Conservation (phyloP, 1,140 invertebrate genomes). For the Trichogramma pretiosum region DNA sequence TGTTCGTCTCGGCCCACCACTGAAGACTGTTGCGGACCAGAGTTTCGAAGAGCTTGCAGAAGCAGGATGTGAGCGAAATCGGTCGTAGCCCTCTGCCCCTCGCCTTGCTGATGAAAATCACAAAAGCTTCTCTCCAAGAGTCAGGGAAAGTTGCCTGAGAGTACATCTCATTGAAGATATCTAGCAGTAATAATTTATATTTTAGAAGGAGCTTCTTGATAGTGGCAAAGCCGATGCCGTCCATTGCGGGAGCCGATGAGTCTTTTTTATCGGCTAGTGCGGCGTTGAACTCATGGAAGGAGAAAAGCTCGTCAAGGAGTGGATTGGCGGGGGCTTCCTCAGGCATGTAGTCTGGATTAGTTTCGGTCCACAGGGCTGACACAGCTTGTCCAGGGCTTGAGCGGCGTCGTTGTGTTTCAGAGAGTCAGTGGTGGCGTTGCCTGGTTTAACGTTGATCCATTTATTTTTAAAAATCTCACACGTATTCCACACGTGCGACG, state of each 20-base stretch:
- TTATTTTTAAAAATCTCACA: neutral
- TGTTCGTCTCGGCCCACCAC: neutral
- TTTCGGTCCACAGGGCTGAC: neutral
- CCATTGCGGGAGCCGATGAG: neutral
- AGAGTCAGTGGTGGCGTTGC: neutral
- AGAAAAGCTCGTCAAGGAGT: neutral
- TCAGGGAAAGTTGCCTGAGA: neutral
- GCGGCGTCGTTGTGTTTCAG: neutral
- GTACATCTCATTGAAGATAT: neutral
- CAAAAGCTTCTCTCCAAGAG: neutral
- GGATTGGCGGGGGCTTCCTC: neutral
- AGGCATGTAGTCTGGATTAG: neutral
- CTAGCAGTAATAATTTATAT: neutral
- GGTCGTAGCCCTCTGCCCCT: neutral
- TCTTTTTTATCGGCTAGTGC: neutral
- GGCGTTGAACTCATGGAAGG: neutral
- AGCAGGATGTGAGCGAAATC: slow-evolving; percentile 4
- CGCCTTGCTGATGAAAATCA: neutral
- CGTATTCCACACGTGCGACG: neutral
- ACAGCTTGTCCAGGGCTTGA: neutral
- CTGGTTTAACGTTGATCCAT: neutral
- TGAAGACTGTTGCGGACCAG: neutral
- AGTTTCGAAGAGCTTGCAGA: slow-evolving; percentile 12
- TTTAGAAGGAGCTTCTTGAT: neutral
- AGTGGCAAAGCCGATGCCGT: neutral